phyloP scores from a whole-genome alignment of 2,888 invertebrate species.

The Odontothrips loti region DNA sequence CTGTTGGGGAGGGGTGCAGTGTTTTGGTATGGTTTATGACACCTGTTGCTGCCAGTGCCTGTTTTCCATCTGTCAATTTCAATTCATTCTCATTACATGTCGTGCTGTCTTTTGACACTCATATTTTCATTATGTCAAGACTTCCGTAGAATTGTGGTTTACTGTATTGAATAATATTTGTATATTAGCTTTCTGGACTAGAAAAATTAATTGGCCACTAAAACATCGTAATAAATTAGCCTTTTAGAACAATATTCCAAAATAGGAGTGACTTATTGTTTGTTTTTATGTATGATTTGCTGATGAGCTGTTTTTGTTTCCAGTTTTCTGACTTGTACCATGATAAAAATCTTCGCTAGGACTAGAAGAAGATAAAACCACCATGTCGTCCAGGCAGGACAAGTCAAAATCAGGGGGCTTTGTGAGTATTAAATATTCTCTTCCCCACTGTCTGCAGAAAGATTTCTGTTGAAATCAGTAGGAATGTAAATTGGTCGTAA shows the following conservation, averaged over 20 bases:
- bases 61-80: not conserved
- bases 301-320: not conserved
- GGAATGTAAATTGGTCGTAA: not conserved
- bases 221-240: not conserved
- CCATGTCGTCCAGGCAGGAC: conserved; percentile 54
- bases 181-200: not conserved
- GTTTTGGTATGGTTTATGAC: not conserved
- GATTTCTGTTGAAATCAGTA: not conserved
- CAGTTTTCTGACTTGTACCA: not conserved
- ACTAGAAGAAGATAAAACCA: conserved; percentile 39
- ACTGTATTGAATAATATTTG: not conserved
- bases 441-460: not conserved
- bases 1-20: not conserved
- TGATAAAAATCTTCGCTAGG: not conserved
- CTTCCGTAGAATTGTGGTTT: not conserved
- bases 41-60: not conserved
- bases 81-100: not conserved
- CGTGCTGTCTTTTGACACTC: too few species aligned
- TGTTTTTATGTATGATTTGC: not conserved
- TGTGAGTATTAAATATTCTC: conserved; percentile 50
- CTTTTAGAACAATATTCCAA: not conserved
- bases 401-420: conserved; percentile 59
- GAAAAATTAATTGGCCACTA: not conserved
- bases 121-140: not conserved
- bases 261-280: not conserved